Evolutionary conservation across 2,888 invertebrate species (phyloP).

Genomic region (Aleiodes alternator): DNA sequence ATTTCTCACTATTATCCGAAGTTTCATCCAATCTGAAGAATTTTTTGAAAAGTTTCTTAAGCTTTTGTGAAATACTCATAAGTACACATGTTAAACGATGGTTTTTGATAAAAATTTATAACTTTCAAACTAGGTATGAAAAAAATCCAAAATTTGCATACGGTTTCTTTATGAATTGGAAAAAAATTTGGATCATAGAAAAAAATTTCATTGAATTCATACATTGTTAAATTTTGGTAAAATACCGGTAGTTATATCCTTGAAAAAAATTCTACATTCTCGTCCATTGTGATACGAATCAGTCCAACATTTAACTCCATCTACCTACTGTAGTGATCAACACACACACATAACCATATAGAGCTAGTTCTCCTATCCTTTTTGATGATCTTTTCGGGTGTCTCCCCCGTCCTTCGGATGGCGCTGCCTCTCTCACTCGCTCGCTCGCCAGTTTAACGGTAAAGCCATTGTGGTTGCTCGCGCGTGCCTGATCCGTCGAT

Average conservation of each 20-base stretch:
- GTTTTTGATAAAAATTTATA: background rate
- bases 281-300: constrained; percentile 26
- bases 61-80: no score
- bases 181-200: no score
- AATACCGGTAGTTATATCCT: no score
- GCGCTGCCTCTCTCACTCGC: background rate
- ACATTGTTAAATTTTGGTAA: no score
- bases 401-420: constrained; percentile 40
- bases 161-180: no score
- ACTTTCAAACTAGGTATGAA: no score
- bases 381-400: constrained; percentile 58
- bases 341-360: constrained; percentile 38
- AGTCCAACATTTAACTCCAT: constrained; percentile 2
- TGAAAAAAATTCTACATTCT: constrained; percentile 3
- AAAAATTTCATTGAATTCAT: no score
- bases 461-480: constrained; percentile 49
- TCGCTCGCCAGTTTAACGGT: constrained; percentile 44
- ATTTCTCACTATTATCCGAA: no score
- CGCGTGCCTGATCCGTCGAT: constrained; percentile 46
- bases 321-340: constrained; percentile 37
- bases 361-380: constrained; percentile 65
- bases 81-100: no score
- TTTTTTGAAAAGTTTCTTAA: no score
- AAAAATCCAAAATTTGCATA: no score
- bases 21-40: no score